Evolutionary conservation across 2,113 vertebrate species (phyloP).

Genomic region (Trematocara stigmaticum): DNA sequence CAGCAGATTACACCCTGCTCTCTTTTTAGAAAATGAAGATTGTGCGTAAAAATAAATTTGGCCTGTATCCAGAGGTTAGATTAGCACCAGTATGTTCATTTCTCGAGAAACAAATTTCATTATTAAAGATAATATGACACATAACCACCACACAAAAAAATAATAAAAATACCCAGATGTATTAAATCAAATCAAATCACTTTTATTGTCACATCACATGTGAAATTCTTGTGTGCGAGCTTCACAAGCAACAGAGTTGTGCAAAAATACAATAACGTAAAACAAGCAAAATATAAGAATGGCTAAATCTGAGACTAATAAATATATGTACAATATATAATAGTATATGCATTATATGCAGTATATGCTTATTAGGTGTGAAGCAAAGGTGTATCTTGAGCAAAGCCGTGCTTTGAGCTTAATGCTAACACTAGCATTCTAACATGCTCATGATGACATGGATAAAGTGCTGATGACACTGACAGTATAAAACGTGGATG

Average conservation of each 20-base stretch:
- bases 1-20: not conserved
- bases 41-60: not conserved
- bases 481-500: not conserved
- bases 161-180: not conserved
- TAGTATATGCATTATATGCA: too few relatives aligned
- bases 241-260: too few relatives aligned
- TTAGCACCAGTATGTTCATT: not conserved
- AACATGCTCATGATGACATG: not conserved
- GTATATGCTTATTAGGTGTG: too few relatives aligned
- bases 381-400: not conserved
- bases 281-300: too few relatives aligned
- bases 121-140: not conserved
- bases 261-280: too few relatives aligned
- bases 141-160: not conserved
- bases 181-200: too few relatives aligned
- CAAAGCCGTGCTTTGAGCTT: not conserved
- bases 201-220: too few relatives aligned
- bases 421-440: not conserved
- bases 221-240: too few relatives aligned
- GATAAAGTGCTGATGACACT: not conserved
- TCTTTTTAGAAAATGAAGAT: not conserved
- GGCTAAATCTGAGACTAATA: too few relatives aligned
- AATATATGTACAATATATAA: too few relatives aligned
- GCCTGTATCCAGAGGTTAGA: not conserved
- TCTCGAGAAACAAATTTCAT: not conserved